phyloP scores from a whole-genome alignment of 2,113 vertebrate species.

The Xiphophorus hellerii region DNA sequence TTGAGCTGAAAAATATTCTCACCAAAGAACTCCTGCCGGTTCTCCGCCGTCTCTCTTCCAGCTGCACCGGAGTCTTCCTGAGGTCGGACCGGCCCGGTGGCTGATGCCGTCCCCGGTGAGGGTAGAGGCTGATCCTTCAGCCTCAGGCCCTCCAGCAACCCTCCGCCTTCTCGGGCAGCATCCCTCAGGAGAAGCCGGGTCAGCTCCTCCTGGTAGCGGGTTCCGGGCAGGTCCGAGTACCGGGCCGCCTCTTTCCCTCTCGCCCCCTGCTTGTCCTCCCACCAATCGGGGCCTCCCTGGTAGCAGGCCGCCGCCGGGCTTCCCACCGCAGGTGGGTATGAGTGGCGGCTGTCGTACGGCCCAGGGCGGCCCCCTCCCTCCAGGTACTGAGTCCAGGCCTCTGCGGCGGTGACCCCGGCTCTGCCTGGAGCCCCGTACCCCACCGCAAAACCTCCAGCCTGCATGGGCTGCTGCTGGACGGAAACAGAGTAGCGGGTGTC shows the following conservation, averaged over 20 bases:
- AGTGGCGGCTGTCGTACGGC: slow-evolving; percentile 84
- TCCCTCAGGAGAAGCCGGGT: slow-evolving; percentile 79
- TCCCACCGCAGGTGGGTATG: slow-evolving; percentile 86
- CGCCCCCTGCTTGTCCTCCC: slow-evolving; percentile 65
- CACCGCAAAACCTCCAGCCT: slow-evolving; percentile 46
- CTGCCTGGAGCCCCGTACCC: slow-evolving; percentile 56
- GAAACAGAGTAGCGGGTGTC: slow-evolving; percentile 83
- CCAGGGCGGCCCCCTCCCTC: slow-evolving; percentile 64
- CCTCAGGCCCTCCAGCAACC: slow-evolving; percentile 73
- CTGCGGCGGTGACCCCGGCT: slow-evolving; percentile 61
- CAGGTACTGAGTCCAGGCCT: slow-evolving; percentile 79
- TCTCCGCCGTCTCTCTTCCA: slow-evolving; percentile 68
- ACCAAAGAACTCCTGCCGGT: slow-evolving; percentile 88
- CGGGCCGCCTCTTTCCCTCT: slow-evolving; percentile 61
- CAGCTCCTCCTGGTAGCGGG: slow-evolving; percentile 86
- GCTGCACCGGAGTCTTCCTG: slow-evolving; percentile 64
- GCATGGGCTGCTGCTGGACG: slow-evolving; percentile 65
- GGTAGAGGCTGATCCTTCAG: slow-evolving; percentile 73
- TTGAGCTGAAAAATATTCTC: slow-evolving; percentile 48
- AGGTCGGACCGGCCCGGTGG: slow-evolving; percentile 61
- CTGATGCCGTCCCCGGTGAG: slow-evolving; percentile 48
- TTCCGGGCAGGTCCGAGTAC: slow-evolving; percentile 81
- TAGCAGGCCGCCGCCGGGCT: slow-evolving; percentile 76
- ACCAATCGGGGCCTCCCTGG: slow-evolving; percentile 72
- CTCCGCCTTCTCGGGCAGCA: slow-evolving; percentile 70